Base-by-base conservation (phyloP, 2,888 invertebrate species). In the Clunio marinus region DNA sequence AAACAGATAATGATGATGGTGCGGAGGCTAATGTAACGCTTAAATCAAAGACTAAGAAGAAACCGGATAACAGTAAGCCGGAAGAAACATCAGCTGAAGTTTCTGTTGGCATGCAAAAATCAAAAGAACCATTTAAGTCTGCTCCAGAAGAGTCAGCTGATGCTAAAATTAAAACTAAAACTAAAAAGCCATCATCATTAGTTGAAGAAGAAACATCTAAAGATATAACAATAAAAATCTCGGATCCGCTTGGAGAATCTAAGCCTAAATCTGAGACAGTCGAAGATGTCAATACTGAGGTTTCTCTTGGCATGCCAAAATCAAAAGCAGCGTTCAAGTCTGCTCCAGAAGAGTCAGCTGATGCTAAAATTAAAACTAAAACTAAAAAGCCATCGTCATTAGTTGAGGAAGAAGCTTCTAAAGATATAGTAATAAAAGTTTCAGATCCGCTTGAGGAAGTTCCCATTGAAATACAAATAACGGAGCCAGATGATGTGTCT, bases 101-200 rank as follows among this genome's bases (percentile, higher is more conserved):
- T 5, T n/a, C 41, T 41, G 2, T 41, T n/a, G 15, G 10, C 2
- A 10, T 3, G 10, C 2, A 2, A 3, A 55, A 55, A 15, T 2
- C 2, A 55, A 55, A 55, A 10, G 4, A 13, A 70, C 35, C 32
- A 35, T 7, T 13, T 17, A 69, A 71, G 71, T 17, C 28, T 15
- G 15, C 22, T 13, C 22, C 66, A 22, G 66, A 1, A 13, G 66
- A 67, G 35, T 22, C 66, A 35, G 32, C 32, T 24, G 28, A 37
- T 3, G 66, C 51, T 22, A 37, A 55, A 13, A 65, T 65, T 1
- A 65, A 27, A 46, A 2, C 45, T 10, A 28, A 37, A 25, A 24
- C 8, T 2, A 4, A 7, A 10, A 65, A 67, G 13, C 55, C 66
- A 32, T 24, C 66, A 24, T n/a, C 28, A 65, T 15, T n/a, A 5